Base-by-base conservation (phyloP, 1,140 invertebrate genomes). In the Heliconius melpomene region DNA sequence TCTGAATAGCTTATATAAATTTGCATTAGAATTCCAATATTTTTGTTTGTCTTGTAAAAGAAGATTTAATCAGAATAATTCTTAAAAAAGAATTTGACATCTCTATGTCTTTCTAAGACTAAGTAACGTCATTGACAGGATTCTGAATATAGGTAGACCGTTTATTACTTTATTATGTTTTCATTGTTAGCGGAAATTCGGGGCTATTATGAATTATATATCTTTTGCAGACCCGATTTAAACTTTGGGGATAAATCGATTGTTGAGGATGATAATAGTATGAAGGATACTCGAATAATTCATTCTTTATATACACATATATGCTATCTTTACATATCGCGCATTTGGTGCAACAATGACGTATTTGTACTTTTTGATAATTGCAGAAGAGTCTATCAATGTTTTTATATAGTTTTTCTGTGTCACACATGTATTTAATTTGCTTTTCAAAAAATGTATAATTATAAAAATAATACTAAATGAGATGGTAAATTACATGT, bases 131-230 rank as follows among this genome's bases (percentile, higher is more conserved):
- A 66, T 66, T 26, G 57, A 66, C 57, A 66, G 57, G 57, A 66
- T 26, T 26, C 57, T 66, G 57, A 74, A 79, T 74, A 72, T 79
- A 81, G 75, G 78, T 60, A 78, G 80, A 78, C 29, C 83, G 75
- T 78, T 84, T 84, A 84, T 84, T 84, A 80, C 76, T 84, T 82
- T 84, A 84, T 84, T 80, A 76, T 84, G 72, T 78, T 79, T 73
- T 79, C 82, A 83, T 81, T 83, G 79, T 83, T 81, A 72, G 32
- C 50, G 74, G 32, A 77, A 81, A 79, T 76, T 72, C 32, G 75
- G 70, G 54, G 54, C 75, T 50, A 36, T 73, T 60, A 32, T 77
- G 74, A 79, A 79, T 75, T 76, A 79, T 79, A 77, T 66, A 66
- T 40, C 46, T 26, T 57, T 66, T 26, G 57, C 50, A 54, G 50